Evolutionary conservation across 1,140 invertebrate species (phyloP), one percentile per base, ranked within the genome.

Genomic region (Drosophila sechellia): DNA sequence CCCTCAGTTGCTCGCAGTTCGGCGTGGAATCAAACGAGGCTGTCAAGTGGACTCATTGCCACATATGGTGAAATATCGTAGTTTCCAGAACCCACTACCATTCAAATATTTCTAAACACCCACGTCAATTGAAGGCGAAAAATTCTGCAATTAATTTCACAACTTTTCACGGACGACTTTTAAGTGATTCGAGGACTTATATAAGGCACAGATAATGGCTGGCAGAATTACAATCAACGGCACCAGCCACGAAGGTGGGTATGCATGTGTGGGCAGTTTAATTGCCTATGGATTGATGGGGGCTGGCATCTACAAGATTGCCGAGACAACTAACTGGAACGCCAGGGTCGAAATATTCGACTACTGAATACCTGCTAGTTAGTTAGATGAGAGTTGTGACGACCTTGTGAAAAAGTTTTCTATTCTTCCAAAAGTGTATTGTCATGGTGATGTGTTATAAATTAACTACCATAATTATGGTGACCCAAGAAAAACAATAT

Each of bases 201-300:
- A 80, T 74, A 83, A 83, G 27, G 34, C 37, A 46, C 25, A 46
- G 46, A 58, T 40, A 52, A 87, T 87, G 84, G 13, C 70, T 56
- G 61, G 43, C 46, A 79, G 43, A 61, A 77, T 87, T 31, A 79
- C 65, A 61, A 87, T 87, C 65, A 87, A 87, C 63, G 84, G 83
- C 49, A 86, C 48, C 22, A 49, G 57, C 52, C 64, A 87, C 54
- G 84, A 69, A 57, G 83, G 83, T 87, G 71, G 70, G 46, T 61
- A 60, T 13, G 37, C 34, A 40, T 25, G 39, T 52, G 59, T 50
- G 43, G 70, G 58, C 52, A 72, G 17, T 72, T 72, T 72, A 72
- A 72, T 72, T 72, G 39, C 27, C 10, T n/a, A 0, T 34, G 11
- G 34, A 25, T 49, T 48, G n/a, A 50, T 34, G 40, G 40, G 49